Base-by-base conservation (phyloP, 2,113 vertebrate genomes). In the rabbit (Oryctolagus cuniculus) region DNA sequence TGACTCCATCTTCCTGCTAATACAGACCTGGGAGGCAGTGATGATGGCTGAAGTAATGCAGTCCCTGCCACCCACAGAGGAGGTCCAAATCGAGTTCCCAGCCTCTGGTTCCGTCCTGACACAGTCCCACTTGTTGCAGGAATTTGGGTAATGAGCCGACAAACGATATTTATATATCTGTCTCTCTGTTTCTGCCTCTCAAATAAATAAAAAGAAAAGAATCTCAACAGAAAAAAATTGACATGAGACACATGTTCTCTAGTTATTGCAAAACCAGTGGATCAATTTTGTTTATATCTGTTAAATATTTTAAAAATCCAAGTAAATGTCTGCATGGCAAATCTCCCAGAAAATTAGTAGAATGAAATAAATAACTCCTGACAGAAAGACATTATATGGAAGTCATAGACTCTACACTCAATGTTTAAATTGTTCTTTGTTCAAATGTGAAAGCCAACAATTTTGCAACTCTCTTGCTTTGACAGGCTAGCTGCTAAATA, bases 161-260 rank as follows among this genome's bases (percentile, higher is more conserved):
- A 44, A 44, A 44, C 7, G 44, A 44, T 44, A 44, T 44, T 44
- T 44, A 44, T 44, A 6, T 44, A 44, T 44, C 44, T 44, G 44
- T 44, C 44, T 44, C 44, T 44, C 44, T 44, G 44, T 44, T 44
- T 44, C 44, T 44, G 44, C 44, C 44, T 44, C 44, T 44, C 44
- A 44, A 44, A 44, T 44, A 44, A 44, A 44, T 44, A 44, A 44
- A 44, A 44, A 44, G 44, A 44, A 44, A 89, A 75, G 53, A 96
- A 66, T 53, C 22, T 90, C 90, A 83, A 79, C 17, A 63, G 34
- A 90, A 92, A 87, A 88, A 81, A 86, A 10, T 11, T 7, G 58
- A 44, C 13, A 67, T 24, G 38, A 95, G 25, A 73, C 5, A 69
- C 21, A 73, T 66, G 64, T 7, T 83, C 27, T 82, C 75, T 79